A percentile compares a stretch with the other conserved stretches of the same genome.
Evolutionary conservation across 2,888 invertebrate genomes (phyloP).

Genomic region (Rhyacophila evoluta): DNA sequence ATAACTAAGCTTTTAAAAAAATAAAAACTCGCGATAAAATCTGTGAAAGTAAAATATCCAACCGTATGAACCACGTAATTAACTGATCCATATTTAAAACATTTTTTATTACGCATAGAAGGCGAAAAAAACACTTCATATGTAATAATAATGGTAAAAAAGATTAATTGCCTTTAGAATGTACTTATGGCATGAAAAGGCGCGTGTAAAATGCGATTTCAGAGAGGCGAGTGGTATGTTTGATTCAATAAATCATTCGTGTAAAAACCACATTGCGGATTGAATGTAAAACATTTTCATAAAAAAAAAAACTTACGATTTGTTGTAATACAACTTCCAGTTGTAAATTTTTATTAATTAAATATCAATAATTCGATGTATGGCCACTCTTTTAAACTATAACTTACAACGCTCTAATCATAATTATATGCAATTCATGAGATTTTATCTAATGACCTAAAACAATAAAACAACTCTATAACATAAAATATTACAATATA

Average conservation of each 20-base stretch:
- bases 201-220: constrained; percentile 4
- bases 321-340: too few relatives aligned
- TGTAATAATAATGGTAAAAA: constrained; percentile 22
- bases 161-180: constrained; percentile 16
- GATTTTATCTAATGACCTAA: too few relatives aligned
- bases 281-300: constrained; percentile 1
- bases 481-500: too few relatives aligned
- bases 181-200: background rate
- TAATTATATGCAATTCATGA: too few relatives aligned
- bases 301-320: background rate
- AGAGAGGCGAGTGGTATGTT: constrained; percentile 14
- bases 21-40: background rate
- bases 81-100: constrained; percentile 19
- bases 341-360: too few relatives aligned
- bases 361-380: too few relatives aligned
- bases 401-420: too few relatives aligned
- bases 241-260: constrained; percentile 6
- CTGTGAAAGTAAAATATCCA: background rate
- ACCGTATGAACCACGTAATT: constrained; percentile 4
- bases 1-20: background rate
- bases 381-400: too few relatives aligned
- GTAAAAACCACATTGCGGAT: background rate
- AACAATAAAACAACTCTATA: too few relatives aligned
- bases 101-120: constrained; percentile 4
- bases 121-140: constrained; percentile 18